These are phyloP conservation scores for Sogatella furcifera DNA, from an alignment of 1,140 invertebrate genomes.

Conservation along the genomic window DNA sequence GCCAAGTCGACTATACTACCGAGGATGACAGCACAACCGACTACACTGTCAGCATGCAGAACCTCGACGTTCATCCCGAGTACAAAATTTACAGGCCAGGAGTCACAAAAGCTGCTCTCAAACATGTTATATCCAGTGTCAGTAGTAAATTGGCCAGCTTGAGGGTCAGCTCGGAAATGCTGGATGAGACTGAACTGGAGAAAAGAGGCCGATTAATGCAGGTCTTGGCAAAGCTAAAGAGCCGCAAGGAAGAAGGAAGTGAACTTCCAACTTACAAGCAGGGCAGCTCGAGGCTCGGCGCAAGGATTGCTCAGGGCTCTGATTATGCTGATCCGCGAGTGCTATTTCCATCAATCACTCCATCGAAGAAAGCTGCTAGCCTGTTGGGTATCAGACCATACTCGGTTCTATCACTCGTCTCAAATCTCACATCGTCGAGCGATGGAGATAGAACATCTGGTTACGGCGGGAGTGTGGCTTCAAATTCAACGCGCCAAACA, in stretches of 20 bases:
- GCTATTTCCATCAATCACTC: slow-evolving; percentile 41
- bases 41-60: slow-evolving; percentile 32
- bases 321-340: slow-evolving; percentile 72
- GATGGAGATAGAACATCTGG: slow-evolving; percentile 37
- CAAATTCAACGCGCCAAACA: slow-evolving; percentile 18
- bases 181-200: slow-evolving; percentile 33
- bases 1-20: slow-evolving; percentile 29
- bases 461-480: slow-evolving; percentile 29
- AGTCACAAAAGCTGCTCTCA: slow-evolving; percentile 34
- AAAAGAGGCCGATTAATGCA: slow-evolving; percentile 30
- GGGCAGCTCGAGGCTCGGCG: slow-evolving; percentile 69
- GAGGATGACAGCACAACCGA: slow-evolving; percentile 42
- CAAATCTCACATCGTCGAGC: slow-evolving; percentile 50
- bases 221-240: slow-evolving; percentile 21
- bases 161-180: slow-evolving; percentile 35
- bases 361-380: slow-evolving; percentile 37
- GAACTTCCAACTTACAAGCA: slow-evolving; percentile 48
- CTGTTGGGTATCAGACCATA: slow-evolving; percentile 23
- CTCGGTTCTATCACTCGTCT: slow-evolving; percentile 33
- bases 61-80: slow-evolving; percentile 54
- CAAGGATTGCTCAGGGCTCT: slow-evolving; percentile 66
- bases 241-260: slow-evolving; percentile 29
- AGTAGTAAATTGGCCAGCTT: slow-evolving; percentile 28
- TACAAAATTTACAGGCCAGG: slow-evolving; percentile 53
- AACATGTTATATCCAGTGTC: slow-evolving; percentile 34